Base-by-base conservation (phyloP, 2,797 vertebrate species). In the Enteromius anoplus region DNA sequence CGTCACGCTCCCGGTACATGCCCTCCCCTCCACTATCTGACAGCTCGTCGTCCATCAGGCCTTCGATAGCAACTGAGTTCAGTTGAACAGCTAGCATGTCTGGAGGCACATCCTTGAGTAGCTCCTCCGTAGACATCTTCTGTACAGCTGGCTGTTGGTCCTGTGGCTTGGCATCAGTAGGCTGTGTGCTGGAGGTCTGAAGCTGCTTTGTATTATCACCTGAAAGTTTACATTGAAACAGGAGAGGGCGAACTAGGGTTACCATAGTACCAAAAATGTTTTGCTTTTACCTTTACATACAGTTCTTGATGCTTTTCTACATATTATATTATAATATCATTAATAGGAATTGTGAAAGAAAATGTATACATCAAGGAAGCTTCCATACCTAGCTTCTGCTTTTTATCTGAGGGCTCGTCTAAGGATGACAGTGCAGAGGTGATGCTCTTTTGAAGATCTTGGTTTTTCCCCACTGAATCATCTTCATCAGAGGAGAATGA, bases 401-500 rank as follows among this genome's bases (percentile, higher is more conserved):
- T 98, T 88, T 94, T 96, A 84, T 98, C 97, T 77, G 96, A 92
- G 71, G 96, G 90, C 86, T 97, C 95, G 88, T 98, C 97, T 90
- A 96, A 91, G 83, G 95, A 93, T 51, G 96, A 96, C 76, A 99
- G 93, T 0, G 96, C 96, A 77, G 96, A 95, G 84, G 94, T 95
- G 87, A 97, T 95, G 89, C 96, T 97, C 93, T 98, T 99, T 89
- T 96, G 96, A 90, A 96, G 93, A 84, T 98, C 97, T 8, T 96
- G 95, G 91, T 97, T 97, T 89, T 94, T 96, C 17, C 95, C 95
- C 49, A 96, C 96, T 80, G 96, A 96, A 90, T 99, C 98, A 71
- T 99, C 97, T 85, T 99, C 98, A 82, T 99, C 98, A 1, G 97
- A 99, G 88, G 97, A 98, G 93, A 99, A 98, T 0, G 97, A 96